Base-by-base conservation (phyloP, 2,888 invertebrate genomes). In the Ametastegia equiseti region DNA sequence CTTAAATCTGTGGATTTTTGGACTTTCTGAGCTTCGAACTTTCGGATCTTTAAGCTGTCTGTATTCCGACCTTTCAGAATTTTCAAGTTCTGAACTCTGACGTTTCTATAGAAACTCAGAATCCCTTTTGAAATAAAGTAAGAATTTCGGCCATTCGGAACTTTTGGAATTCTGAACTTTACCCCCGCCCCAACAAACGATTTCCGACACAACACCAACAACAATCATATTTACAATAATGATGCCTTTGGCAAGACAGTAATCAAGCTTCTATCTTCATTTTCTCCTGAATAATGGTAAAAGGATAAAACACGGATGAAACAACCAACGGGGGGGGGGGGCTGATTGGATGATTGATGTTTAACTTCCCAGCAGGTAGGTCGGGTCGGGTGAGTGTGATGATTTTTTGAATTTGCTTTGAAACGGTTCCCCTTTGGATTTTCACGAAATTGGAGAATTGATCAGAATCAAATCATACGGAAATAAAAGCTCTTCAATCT, bases 401-500 rank as follows among this genome's bases (percentile, higher is more conserved):
- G 30, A 60, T 4, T 30, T 60, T 60, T 60, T 15, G 54, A 50
- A 50, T 54, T 23, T 54, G 23, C 11, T 54, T 11, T 23, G 23
- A 1, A 54, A 11, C 54, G 19, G 9, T 3, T 54, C 54, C 19
- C 54, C 54, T 23, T 54, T 23, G 39, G 36, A 7, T 67, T 63
- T 19, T 36, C 36, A 33, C 30, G 11, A 13, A 54, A 54, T 75
- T 36, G 54, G 33, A 54, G 13, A 75, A 36, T 30, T 30, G 71
- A 47, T 45, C 9, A 30, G 27, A 45, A 27, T 71, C n/a, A 15
- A 71, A 71, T 23, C 45, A 33, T 13, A 36, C 11, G 33, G 54
- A 54, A 71, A 47, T 54, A 33, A 54, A 54, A 54, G 50, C 50
- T 50, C 36, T 54, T 54, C 75, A 50, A 33, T 54, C 50, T 75